phyloP scores from a whole-genome alignment of 1,140 invertebrate species.

The Nasonia giraulti region DNA sequence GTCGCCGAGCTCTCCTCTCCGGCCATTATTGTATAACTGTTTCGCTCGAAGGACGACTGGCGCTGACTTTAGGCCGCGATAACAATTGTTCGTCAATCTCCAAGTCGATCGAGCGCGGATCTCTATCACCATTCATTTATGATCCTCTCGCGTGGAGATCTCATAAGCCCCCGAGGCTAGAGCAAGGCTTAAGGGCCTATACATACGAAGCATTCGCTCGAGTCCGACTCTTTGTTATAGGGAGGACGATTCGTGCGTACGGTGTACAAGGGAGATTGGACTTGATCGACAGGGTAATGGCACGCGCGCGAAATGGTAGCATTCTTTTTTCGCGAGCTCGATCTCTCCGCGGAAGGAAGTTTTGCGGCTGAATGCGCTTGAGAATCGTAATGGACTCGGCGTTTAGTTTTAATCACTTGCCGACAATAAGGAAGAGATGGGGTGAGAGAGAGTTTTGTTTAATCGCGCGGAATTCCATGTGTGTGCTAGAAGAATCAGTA shows the following conservation, averaged over 20 bases:
- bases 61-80: conserved; percentile 17
- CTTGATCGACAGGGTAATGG: background rate
- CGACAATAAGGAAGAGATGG: too few species aligned
- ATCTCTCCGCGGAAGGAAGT: too few species aligned
- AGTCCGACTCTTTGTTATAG: too few species aligned
- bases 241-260: too few species aligned
- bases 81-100: conserved; percentile 50
- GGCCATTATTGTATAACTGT: conserved; percentile 34
- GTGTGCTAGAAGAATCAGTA: too few species aligned
- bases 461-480: too few species aligned
- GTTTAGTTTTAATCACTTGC: too few species aligned
- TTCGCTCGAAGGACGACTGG: conserved; percentile 33
- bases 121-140: conserved; percentile 25
- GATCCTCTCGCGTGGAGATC: background rate
- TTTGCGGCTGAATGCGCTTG: too few species aligned
- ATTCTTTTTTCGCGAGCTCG: background rate
- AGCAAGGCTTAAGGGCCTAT: background rate
- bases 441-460: too few species aligned
- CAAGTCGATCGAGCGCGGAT: conserved; percentile 30
- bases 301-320: background rate
- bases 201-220: too few species aligned
- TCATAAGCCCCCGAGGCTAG: background rate
- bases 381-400: too few species aligned
- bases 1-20: background rate
- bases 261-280: background rate